A percentile compares a stretch with the other conserved stretches of the same genome.
Conservation (phyloP, 2,888 invertebrate species). For the Platycheirus albimanus region DNA sequence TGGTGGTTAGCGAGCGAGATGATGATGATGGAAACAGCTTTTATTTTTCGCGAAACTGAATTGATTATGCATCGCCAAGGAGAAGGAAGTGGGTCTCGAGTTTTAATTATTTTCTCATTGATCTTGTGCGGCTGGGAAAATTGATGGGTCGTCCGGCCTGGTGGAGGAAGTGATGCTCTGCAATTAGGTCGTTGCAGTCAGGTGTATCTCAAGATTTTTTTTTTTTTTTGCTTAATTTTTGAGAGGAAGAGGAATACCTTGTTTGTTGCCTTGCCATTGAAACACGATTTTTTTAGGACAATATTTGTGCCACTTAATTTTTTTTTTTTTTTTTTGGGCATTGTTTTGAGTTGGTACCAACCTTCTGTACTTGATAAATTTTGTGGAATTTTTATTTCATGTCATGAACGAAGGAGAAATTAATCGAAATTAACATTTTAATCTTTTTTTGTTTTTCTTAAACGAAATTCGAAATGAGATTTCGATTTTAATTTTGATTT, state of each 20-base stretch:
- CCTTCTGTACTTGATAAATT: not conserved
- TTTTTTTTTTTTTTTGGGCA: too few species aligned
- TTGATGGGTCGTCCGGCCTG: conserved; percentile 59
- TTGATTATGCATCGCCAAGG: conserved; percentile 52
- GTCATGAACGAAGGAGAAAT: conserved; percentile 47
- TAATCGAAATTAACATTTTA: conserved; percentile 48
- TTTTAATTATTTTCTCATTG: conserved; percentile 64
- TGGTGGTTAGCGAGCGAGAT: not conserved
- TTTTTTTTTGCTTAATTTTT: conserved; percentile 4
- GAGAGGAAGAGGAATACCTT: conserved; percentile 16
- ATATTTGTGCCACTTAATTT: conserved; percentile 41
- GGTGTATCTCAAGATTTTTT: conserved; percentile 37
- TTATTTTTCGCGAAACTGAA: conserved; percentile 48
- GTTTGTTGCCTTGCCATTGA: conserved; percentile 11
- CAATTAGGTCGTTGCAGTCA: conserved; percentile 66
- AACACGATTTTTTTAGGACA: conserved; percentile 66
- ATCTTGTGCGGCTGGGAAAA: conserved; percentile 61
- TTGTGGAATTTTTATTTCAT: conserved; percentile 38
- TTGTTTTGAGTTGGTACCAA: not conserved
- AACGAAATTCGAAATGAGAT: conserved; percentile 9
- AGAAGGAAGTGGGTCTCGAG: conserved; percentile 62
- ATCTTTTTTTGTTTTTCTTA: conserved; percentile 14
- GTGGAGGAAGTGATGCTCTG: conserved; percentile 31
- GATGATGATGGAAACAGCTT: conserved; percentile 49
- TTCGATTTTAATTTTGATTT: too few species aligned